A percentile compares a stretch with the other conserved stretches of the same genome.
Conservation (phyloP, 2,113 vertebrate genomes). For the Hippocampus mohnikei region DNA sequence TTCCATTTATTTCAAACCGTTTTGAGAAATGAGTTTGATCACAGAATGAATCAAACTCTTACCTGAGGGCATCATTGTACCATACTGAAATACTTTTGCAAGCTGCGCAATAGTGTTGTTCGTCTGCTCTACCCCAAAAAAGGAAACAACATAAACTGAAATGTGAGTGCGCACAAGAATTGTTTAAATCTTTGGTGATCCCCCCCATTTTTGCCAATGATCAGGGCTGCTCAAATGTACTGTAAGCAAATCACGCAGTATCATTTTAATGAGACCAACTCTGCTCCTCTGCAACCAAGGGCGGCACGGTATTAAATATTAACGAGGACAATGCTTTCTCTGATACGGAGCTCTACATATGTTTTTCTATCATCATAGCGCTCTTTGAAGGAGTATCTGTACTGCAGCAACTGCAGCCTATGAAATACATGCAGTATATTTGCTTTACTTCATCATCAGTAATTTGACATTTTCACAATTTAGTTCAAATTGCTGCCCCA, state of each 20-base stretch:
- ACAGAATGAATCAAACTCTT: no score
- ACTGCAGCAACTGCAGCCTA: slow-evolving; percentile 20
- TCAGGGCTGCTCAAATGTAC: slow-evolving; percentile 15
- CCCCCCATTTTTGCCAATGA: slow-evolving; percentile 12
- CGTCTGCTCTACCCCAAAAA: neutral
- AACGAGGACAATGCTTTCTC: slow-evolving; percentile 56
- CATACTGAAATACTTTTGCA: no score
- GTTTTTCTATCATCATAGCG: slow-evolving; percentile 32
- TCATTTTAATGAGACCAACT: slow-evolving; percentile 63
- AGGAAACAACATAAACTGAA: neutral
- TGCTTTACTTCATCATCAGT: neutral
- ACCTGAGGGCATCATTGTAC: no score
- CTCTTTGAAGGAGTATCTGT: slow-evolving; percentile 25
- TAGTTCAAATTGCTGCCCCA: neutral
- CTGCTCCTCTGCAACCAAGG: slow-evolving; percentile 52
- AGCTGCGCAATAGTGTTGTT: no score
- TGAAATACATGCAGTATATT: slow-evolving; percentile 1
- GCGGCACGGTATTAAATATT: slow-evolving; percentile 60
- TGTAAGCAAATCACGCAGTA: slow-evolving; percentile 35
- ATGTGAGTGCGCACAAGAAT: no score
- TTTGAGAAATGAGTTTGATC: no score
- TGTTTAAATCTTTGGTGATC: neutral
- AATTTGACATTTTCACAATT: neutral
- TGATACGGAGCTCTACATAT: slow-evolving; percentile 53
- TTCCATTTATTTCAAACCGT: no score